Evolutionary conservation across 2,888 invertebrate species (phyloP).

Genomic region (Stenodera caucasica): DNA sequence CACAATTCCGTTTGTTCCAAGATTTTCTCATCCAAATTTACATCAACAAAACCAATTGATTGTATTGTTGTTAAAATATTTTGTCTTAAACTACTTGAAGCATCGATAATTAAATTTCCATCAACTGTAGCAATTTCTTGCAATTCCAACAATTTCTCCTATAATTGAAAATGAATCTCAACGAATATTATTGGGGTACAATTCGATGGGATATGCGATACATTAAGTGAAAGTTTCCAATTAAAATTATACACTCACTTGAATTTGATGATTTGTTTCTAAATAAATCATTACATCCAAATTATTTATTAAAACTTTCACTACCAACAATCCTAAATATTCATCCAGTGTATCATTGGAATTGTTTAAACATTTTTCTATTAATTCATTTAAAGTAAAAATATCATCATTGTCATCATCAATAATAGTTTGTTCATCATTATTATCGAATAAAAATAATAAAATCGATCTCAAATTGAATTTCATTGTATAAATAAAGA

Average conservation of each 20-base stretch:
- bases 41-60: conserved; percentile 19
- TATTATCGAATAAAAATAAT: conserved; percentile 24
- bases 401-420: conserved; percentile 22
- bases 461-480: conserved; percentile 17
- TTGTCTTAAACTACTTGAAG: conserved; percentile 28
- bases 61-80: conserved; percentile 30
- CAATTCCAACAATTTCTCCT: conserved; percentile 6
- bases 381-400: conserved; percentile 28
- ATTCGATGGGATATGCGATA: not conserved
- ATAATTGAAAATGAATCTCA: not conserved
- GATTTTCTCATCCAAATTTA: not conserved
- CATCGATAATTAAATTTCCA: conserved; percentile 29
- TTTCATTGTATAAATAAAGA: conserved; percentile 20
- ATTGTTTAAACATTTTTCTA: conserved; percentile 32
- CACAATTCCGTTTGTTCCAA: not conserved
- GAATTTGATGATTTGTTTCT: conserved; percentile 30
- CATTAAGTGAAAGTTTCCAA: conserved; percentile 14
- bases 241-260: conserved; percentile 28
- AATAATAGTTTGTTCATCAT: conserved; percentile 19
- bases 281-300: conserved; percentile 34
- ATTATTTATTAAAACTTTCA: conserved; percentile 34
- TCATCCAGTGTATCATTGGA: conserved; percentile 21
- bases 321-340: conserved; percentile 30
- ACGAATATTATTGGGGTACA: not conserved
- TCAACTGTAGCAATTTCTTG: not conserved